Evolutionary conservation across 2,113 vertebrate species (phyloP), one percentile per base, ranked within the genome.

Genomic region (Epinephelus lanceolatus): DNA sequence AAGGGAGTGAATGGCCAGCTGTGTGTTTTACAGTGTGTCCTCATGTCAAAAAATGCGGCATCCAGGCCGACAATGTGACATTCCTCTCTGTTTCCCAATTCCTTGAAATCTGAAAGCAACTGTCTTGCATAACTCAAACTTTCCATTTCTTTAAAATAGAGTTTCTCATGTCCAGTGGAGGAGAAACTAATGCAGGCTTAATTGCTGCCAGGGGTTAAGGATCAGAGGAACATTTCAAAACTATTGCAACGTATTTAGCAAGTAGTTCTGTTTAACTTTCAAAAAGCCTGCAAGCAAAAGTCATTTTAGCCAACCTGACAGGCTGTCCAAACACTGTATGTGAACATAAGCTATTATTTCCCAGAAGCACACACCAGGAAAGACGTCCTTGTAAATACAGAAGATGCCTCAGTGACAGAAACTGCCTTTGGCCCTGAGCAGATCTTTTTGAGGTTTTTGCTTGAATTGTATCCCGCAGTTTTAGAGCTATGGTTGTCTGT

Each of bases 1-100:
- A 63, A 70, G 55, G 60, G 88, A 89, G 75, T 81, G 78, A 90
- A 88, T 91, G 89, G 69, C 88, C 91, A 91, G 89, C 90, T 92
- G 92, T 86, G 84, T 85, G 88, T 82, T 78, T 78, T 27, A 47
- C 68, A 86, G 80, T 83, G 85, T 71, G 80, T 82, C 74, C 70
- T 62, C 52, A 67, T 73, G 51, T 73, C 11, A 55, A 57, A 86
- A 70, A 86, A 81, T 74, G 40, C 18, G 52, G 21, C n/a, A 30
- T 79, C 25, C 76, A 86, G 53, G 42, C 77, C 37, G 45, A 76
- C 89, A 30, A 70, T 80, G 47, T 81, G 55, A 88, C 77, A 84
- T 87, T 91, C 80, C 60, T 76, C 81, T 9, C 13, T 59, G 19
- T 85, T 92, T 57, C 83, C 53, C 88, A 86, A 82, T 83, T 87